Evolutionary conservation across 2,888 invertebrate species (phyloP), one percentile per base, ranked within the genome.

Genomic region (Dryobota labecula): DNA sequence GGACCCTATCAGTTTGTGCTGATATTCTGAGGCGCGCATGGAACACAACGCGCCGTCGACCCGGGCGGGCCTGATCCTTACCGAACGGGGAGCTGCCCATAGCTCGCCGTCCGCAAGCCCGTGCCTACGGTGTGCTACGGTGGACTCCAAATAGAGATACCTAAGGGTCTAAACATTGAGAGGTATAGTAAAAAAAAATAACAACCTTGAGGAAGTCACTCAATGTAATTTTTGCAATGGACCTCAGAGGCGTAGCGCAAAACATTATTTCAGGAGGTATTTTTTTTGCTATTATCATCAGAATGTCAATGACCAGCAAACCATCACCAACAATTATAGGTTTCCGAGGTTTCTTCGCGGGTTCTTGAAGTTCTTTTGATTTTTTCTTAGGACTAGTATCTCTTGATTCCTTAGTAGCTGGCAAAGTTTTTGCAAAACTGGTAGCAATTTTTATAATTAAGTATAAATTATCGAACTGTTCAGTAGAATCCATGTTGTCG

Each of bases 271-370:
- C 92, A 6, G 76, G 33, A n/a, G 94, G 91, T 71, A 95, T 71
- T 78, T 90, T 87, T 65, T 88, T 90, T 9, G 92, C 91, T 56
- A 94, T 75, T 41, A 87, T 87, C 62, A 86, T 87, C 36, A 95
- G 62, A 74, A 95, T 92, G 80, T 94, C 91, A 68, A 95, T 78
- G 15, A 90, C 85, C 24, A 93, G 82, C 56, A 95, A 84, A 49
- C 95, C 95, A 84, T 95, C 95, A n/a, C 90, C 86, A 58, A 95
- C 81, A 24, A 95, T 88, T 49, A 95, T 89, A 43, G 93, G 92
- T 66, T 81, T 7, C 73, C 66, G 69, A 82, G 87, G 41, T 76
- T 73, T 47, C 24, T 51, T 43, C 2, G 30, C 20, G 0, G 27
- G 53, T 36, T 33, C 51, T 61, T n/a, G 51, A 38, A n/a, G 5